Evolutionary conservation across 2,888 invertebrate genomes (phyloP).

Genomic region (Ceriagrion tenellum): DNA sequence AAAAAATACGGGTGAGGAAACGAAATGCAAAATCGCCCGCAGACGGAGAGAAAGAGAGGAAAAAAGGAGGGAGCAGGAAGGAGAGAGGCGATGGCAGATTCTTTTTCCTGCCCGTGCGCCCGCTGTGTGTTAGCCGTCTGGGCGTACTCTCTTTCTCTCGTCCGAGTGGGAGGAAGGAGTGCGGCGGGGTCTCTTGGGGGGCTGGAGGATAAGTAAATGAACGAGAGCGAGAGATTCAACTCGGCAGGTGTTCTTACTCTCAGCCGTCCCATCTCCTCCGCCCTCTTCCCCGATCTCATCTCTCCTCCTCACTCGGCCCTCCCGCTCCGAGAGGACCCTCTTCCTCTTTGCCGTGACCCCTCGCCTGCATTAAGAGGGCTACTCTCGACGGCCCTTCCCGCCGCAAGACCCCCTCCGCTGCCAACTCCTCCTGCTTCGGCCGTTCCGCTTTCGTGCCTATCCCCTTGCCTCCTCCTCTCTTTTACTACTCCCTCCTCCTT

Average conservation of each 20-base stretch:
- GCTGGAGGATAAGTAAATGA: slow-evolving; percentile 50
- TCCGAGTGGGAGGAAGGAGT: neutral
- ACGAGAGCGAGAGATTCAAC: slow-evolving; percentile 51
- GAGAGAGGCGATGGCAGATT: neutral
- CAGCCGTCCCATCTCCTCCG: neutral
- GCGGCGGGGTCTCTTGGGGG: neutral
- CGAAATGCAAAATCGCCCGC: no score
- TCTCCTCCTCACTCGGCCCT: neutral
- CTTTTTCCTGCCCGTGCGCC: neutral
- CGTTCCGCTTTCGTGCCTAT: neutral
- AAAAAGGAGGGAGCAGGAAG: neutral
- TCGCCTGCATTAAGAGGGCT: neutral
- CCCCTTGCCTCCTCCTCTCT: neutral
- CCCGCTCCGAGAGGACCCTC: slow-evolving; percentile 8
- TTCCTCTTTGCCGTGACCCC: slow-evolving; percentile 13
- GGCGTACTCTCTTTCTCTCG: neutral
- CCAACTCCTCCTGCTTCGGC: no score
- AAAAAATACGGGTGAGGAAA: no score
- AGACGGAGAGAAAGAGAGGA: neutral
- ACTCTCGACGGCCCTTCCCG: neutral
- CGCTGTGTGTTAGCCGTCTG: slow-evolving; percentile 13
- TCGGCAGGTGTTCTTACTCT: slow-evolving; percentile 45
- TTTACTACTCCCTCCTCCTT: neutral
- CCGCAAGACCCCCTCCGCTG: neutral
- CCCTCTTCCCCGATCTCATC: neutral